phyloP scores from a whole-genome alignment of 2,113 vertebrate genomes.

The Porphyrio hochstetteri region DNA sequence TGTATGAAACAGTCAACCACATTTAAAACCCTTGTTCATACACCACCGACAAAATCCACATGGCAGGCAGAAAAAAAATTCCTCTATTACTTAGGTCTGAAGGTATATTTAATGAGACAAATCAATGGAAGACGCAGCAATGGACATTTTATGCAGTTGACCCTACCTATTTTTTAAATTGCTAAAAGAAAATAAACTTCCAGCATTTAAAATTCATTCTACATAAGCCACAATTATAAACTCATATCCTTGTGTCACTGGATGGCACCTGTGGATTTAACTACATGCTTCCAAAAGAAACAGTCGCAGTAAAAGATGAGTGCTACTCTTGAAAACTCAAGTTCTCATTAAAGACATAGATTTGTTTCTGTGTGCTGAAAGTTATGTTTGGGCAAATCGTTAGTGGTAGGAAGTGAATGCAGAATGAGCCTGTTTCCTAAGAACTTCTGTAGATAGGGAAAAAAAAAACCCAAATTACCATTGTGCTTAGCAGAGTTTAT shows the following conservation, averaged over 20 bases:
- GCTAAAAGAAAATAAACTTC: not conserved
- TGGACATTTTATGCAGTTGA: not conserved
- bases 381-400: not conserved
- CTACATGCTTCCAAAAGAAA: not conserved
- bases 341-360: not conserved
- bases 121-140: not conserved
- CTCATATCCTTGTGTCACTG: not conserved
- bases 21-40: not conserved
- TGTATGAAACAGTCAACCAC: not conserved
- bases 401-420: not conserved
- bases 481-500: not conserved
- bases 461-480: not conserved
- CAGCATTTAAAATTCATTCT: not conserved
- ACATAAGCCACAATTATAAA: not conserved
- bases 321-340: not conserved
- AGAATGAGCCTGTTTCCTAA: not conserved
- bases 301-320: not conserved
- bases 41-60: not conserved
- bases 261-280: not conserved
- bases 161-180: not conserved
- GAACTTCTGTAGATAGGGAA: not conserved
- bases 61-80: not conserved
- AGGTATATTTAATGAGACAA: not conserved
- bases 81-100: not conserved
- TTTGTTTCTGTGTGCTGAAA: not conserved